phyloP scores from a whole-genome alignment of 2,797 vertebrate species.

The Garrulus glandarius region DNA sequence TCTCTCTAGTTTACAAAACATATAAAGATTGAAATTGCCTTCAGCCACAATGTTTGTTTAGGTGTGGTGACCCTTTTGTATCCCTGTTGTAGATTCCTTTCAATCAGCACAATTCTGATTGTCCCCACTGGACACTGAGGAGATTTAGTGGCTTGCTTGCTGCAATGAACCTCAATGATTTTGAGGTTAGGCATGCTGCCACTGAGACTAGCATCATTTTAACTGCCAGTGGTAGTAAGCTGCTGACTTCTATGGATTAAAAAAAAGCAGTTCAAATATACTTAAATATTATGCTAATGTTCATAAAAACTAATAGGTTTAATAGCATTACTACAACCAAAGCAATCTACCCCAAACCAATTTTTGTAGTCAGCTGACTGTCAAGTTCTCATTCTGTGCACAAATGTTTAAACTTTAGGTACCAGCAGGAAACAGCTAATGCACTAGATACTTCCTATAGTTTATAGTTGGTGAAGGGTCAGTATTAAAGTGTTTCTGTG shows the following conservation, averaged over 20 bases:
- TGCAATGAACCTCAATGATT: slow-evolving; percentile 43
- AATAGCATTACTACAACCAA: neutral
- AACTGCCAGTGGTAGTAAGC: slow-evolving; percentile 28
- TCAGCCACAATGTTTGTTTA: slow-evolving; percentile 31
- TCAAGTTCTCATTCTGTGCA: neutral
- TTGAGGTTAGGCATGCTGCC: slow-evolving; percentile 41
- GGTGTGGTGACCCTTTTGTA: slow-evolving; percentile 38
- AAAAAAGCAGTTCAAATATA: neutral
- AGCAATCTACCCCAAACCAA: neutral
- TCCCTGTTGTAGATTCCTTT: slow-evolving; percentile 22
- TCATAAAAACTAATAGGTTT: neutral
- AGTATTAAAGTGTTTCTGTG: neutral
- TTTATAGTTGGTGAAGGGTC: neutral
- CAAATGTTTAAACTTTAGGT: neutral
- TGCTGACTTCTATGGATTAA: slow-evolving; percentile 52
- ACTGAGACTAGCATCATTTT: slow-evolving; percentile 31
- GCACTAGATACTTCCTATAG: neutral
- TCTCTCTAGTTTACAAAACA: slow-evolving; percentile 4
- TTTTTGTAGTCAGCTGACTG: neutral
- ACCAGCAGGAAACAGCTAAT: slow-evolving; percentile 8
- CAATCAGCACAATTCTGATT: slow-evolving; percentile 51
- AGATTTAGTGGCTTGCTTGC: slow-evolving; percentile 34
- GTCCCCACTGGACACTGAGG: neutral
- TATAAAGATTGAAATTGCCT: slow-evolving; percentile 17
- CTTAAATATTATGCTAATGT: slow-evolving; percentile 4